Evolutionary conservation across 2,797 vertebrate genomes (phyloP).

Genomic region (Rousettus madagascariensis): DNA sequence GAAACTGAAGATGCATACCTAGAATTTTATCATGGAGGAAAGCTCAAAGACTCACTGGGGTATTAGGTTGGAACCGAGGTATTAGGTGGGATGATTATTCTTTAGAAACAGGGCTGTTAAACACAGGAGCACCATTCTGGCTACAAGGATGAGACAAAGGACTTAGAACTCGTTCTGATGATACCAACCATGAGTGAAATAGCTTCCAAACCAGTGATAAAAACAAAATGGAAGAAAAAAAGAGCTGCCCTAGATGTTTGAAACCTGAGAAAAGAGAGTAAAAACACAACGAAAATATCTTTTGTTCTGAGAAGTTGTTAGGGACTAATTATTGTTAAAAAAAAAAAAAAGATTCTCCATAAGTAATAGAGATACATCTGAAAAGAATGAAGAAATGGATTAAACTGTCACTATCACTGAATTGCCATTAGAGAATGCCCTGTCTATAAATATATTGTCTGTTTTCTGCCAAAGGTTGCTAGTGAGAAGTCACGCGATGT

Average conservation of each 20-base stretch:
- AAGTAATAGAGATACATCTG: neutral
- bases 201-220: neutral
- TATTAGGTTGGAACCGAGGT: neutral
- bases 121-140: neutral
- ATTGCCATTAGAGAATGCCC: neutral
- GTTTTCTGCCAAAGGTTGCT: neutral
- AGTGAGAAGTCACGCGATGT: neutral
- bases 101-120: neutral
- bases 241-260: too few relatives aligned
- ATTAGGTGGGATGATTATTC: neutral
- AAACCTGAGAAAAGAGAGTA: neutral
- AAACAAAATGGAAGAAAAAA: too few relatives aligned
- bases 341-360: neutral
- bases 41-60: neutral
- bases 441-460: neutral
- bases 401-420: neutral
- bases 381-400: neutral
- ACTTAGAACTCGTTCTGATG: neutral
- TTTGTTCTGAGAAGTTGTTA: neutral
- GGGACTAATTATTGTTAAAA: neutral
- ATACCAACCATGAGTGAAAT: neutral
- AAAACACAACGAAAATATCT: neutral
- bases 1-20: neutral
- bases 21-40: neutral
- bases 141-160: neutral